Evolutionary conservation across 2,797 vertebrate genomes (phyloP), one percentile per base, ranked within the genome.

Genomic region (Synaphobranchus kaupii): DNA sequence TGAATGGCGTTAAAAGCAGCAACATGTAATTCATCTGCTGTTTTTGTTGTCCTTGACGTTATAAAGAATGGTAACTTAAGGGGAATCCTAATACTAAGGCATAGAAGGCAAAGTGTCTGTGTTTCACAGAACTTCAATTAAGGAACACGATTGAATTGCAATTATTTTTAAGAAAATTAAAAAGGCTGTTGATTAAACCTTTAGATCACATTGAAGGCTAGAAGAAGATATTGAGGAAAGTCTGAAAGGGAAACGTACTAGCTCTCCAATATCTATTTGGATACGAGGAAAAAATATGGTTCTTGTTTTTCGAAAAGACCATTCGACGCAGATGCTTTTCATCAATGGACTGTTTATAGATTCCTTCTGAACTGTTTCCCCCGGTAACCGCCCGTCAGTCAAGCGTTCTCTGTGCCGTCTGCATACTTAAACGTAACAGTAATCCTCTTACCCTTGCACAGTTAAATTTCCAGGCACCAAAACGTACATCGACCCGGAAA

Each of bases 391-490:
- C 90, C 92, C 94, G 95, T 91, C 95, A 94, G 95, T 92, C 92
- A 89, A 87, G 87, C 78, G 93, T 94, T 93, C 91, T 92, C 92
- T 95, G 94, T 94, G 90, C 94, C 91, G 94, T 95, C 92, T 97
- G 95, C 95, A 96, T 98, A 96, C 96, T 97, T 97, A 96, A 97
- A 96, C 97, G 95, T 96, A 97, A 97, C 97, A 96, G 97, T 97
- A 96, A 97, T 97, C 97, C 97, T 98, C 97, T 99, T 97, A 98
- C 97, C 96, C 97, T 97, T 98, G 97, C 97, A 97, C 98, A 99
- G 98, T 99, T 96, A 99, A 99, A 99, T 99, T 99, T 97, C 99
- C 99, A 98, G 99, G 99, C 97, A 98, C 98, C 96, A 99, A 99
- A 97, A 99, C 98, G 92, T 99, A 99, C 97, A 98, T 99, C 94